Evolutionary conservation across 2,113 vertebrate species (phyloP).

Genomic region (Puffinus mauretanicus): DNA sequence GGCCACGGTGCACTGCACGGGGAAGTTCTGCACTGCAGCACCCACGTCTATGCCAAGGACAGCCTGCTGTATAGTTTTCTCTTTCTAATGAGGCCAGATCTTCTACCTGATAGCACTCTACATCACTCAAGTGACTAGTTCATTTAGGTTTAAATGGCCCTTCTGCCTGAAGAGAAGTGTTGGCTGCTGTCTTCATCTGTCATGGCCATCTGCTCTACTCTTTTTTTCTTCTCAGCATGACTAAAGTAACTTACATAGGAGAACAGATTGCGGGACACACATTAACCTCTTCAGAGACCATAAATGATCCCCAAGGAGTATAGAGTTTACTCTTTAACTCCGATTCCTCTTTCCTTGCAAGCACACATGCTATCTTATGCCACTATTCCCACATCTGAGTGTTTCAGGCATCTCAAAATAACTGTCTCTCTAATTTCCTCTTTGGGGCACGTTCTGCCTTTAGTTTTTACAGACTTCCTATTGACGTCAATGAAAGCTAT

Average conservation of each 20-base stretch:
- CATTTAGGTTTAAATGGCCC: conserved; percentile 52
- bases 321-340: not conserved
- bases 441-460: not conserved
- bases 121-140: conserved; percentile 46
- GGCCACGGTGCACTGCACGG: not conserved
- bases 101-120: conserved; percentile 37
- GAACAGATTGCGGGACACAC: conserved; percentile 32
- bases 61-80: not conserved
- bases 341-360: not conserved
- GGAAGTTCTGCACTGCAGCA: not conserved
- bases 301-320: conserved; percentile 38
- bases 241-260: conserved; percentile 44
- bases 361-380: not conserved
- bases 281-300: conserved; percentile 56
- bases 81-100: not conserved
- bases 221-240: conserved; percentile 52
- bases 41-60: not conserved
- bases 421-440: not conserved
- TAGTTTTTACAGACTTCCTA: not conserved
- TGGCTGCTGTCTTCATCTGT: conserved; percentile 64
- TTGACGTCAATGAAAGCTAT: not conserved
- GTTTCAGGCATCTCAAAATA: not conserved
- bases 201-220: conserved; percentile 57
- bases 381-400: not conserved
- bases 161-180: conserved; percentile 39